phyloP scores from a whole-genome alignment of 2,888 invertebrate genomes.

The Watsonalla cultraria region DNA sequence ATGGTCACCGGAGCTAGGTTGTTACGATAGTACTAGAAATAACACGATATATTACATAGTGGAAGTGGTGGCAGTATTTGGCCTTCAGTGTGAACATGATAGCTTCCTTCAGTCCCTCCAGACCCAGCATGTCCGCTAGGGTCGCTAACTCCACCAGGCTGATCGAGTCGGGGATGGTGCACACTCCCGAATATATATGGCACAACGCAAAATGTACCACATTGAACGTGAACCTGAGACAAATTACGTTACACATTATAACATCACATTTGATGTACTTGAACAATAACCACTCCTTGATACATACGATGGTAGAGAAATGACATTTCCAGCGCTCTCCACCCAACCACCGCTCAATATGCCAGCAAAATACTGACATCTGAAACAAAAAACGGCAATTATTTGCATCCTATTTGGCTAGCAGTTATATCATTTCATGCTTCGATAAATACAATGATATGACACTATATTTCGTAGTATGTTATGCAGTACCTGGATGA shows the following conservation, averaged over 20 bases:
- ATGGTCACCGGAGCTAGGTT: too few relatives aligned
- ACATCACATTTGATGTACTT: too few relatives aligned
- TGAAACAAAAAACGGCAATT: constrained; percentile 16
- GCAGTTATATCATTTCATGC: too few relatives aligned
- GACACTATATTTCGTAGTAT: neutral
- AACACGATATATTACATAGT: constrained; percentile 79
- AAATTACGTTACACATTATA: constrained; percentile 9
- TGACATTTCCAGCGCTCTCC: constrained; percentile 87
- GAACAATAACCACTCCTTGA: too few relatives aligned
- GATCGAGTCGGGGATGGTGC: constrained; percentile 91
- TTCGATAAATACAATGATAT: too few relatives aligned
- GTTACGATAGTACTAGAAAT: neutral
- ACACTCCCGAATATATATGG: constrained; percentile 96
- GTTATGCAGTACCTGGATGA: constrained; percentile 79
- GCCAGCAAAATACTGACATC: constrained; percentile 96
- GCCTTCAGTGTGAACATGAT: constrained; percentile 91
- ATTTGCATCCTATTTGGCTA: too few relatives aligned
- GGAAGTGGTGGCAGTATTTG: constrained; percentile 96
- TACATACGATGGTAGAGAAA: constrained; percentile 88
- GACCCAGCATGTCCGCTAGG: constrained; percentile 91
- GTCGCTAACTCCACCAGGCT: constrained; percentile 92
- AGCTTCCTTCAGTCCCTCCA: constrained; percentile 95
- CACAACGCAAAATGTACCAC: constrained; percentile 94
- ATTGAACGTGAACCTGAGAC: constrained; percentile 86
- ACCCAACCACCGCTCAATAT: constrained; percentile 92